phyloP scores from a whole-genome alignment of 1,140 invertebrate species.

The Kradibia gibbosae region DNA sequence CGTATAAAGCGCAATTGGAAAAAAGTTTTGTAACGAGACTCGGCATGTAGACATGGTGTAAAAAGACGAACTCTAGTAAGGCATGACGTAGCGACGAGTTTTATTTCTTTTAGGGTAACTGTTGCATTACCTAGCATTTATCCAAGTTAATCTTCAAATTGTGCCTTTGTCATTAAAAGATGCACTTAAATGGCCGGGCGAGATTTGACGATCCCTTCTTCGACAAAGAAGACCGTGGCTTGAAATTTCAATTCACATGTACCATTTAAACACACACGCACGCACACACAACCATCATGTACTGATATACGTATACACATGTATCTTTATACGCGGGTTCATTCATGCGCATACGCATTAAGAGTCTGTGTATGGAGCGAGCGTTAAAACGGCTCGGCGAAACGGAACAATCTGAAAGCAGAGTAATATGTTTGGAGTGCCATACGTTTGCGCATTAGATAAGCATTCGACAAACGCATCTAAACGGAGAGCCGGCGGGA shows the following conservation, averaged over 20 bases:
- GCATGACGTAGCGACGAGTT: not conserved
- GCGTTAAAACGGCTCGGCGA: no score
- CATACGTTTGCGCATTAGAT: not conserved
- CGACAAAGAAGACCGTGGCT: no score
- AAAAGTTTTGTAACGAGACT: conserved; percentile 17
- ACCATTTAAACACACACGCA: no score
- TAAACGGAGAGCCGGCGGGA: no score
- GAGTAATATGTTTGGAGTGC: no score
- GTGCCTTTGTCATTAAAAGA: not conserved
- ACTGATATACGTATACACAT: no score
- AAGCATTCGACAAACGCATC: not conserved
- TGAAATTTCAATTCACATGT: no score
- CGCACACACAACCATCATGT: no score
- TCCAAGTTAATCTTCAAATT: not conserved
- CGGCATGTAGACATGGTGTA: conserved; percentile 1
- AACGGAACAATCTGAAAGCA: no score
- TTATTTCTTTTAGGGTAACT: not conserved
- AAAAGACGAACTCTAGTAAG: conserved; percentile 24
- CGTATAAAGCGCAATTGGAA: conserved; percentile 9
- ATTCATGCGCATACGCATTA: no score
- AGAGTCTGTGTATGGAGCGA: no score
- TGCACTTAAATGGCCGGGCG: not conserved
- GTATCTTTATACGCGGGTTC: no score
- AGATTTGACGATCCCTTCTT: not conserved
- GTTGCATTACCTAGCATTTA: not conserved